phyloP scores from a whole-genome alignment of 53 echinoderm and acorn worm genomes.

The Mesocentrotus franciscanus region DNA sequence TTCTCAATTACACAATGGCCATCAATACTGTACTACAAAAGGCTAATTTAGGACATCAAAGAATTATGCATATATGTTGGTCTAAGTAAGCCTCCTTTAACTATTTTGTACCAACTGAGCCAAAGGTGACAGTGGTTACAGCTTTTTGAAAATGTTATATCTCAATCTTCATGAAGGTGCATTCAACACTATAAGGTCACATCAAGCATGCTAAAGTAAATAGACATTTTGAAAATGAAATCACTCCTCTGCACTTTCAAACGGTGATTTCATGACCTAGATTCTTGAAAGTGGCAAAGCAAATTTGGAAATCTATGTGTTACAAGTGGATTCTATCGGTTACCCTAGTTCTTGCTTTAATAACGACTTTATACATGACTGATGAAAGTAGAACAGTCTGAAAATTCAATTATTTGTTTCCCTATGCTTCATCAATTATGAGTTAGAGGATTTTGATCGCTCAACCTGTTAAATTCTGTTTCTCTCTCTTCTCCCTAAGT shows the following conservation, averaged over 20 bases:
- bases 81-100: too few species aligned
- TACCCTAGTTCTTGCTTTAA: background rate
- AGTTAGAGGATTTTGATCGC: too few species aligned
- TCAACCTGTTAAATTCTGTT: too few species aligned
- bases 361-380: background rate
- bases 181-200: background rate
- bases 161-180: background rate
- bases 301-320: background rate
- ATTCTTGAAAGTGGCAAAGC: background rate
- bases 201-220: background rate
- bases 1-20: too few species aligned
- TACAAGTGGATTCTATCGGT: background rate
- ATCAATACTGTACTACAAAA: too few species aligned
- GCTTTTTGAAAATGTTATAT: background rate
- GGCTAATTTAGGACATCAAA: too few species aligned
- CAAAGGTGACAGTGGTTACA: background rate
- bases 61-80: too few species aligned
- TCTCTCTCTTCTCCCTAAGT: too few species aligned
- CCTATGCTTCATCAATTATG: background rate
- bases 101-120: too few species aligned
- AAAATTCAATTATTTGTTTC: background rate
- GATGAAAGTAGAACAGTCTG: background rate
- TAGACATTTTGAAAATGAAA: too few species aligned
- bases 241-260: background rate
- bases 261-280: background rate